A percentile compares a stretch with the other conserved stretches of the same genome.
These are phyloP conservation scores for Glossophaga mutica DNA, from an alignment of 2,797 vertebrate species.

Conservation along the genomic window DNA sequence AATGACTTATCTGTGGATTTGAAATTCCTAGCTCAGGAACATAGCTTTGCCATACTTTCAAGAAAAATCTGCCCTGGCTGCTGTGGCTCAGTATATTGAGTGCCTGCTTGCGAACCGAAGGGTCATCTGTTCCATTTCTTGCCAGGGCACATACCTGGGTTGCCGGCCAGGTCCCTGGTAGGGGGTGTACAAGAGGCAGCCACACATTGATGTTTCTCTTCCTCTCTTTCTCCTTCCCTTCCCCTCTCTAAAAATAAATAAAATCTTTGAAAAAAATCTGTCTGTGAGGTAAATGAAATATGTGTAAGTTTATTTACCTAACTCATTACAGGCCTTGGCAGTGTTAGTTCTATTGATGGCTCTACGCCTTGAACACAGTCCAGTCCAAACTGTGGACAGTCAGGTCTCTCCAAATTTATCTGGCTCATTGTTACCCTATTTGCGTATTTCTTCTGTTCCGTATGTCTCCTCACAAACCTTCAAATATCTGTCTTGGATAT, in stretches of 20 bases:
- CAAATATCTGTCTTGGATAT: background rate
- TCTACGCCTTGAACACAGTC: background rate
- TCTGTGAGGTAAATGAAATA: background rate
- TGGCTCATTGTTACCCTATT: background rate
- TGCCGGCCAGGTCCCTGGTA: no score
- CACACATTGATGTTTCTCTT: no score
- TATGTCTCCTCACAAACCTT: background rate
- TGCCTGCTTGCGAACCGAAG: no score
- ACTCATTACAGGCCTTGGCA: background rate
- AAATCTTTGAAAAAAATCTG: background rate
- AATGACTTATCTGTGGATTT: slow-evolving; percentile 17
- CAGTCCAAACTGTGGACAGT: background rate
- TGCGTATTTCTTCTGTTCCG: background rate
- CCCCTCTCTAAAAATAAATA: no score
- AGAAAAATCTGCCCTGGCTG: background rate
- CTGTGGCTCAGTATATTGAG: no score
- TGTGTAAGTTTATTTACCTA: slow-evolving; percentile 11
- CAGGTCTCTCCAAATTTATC: background rate
- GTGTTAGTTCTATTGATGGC: background rate
- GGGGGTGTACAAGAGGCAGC: no score
- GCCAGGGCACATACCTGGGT: no score
- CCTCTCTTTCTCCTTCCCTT: no score
- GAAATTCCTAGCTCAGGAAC: slow-evolving; percentile 1
- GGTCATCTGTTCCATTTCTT: no score
- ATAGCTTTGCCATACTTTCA: background rate